These are phyloP conservation scores for Thermophis baileyi DNA, from an alignment of 2,113 vertebrate species.

Conservation along the genomic window DNA sequence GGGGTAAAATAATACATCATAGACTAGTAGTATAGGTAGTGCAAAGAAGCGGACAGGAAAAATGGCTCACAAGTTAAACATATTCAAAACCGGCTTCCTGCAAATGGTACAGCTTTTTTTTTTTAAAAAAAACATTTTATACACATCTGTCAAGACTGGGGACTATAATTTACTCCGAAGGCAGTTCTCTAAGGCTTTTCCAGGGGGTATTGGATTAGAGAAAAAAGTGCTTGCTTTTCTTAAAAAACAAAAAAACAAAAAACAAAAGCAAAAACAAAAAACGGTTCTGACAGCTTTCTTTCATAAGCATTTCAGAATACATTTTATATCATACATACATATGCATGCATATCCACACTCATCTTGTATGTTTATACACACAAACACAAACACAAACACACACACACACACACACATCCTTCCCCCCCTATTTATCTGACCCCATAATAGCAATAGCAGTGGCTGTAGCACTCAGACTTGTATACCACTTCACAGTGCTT, in stretches of 20 bases:
- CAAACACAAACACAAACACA: neutral
- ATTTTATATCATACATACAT: neutral
- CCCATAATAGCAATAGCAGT: neutral
- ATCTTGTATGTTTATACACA: neutral
- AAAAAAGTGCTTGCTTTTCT: slow-evolving; percentile 35
- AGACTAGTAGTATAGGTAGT: neutral
- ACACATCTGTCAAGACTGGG: neutral
- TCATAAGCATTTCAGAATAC: slow-evolving; percentile 45
- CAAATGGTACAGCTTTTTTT: neutral
- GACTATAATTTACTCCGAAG: slow-evolving; percentile 17
- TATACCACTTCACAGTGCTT: neutral
- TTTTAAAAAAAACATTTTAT: slow-evolving; percentile 21
- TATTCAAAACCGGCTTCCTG: neutral
- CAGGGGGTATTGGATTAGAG: neutral
- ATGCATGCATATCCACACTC: neutral
- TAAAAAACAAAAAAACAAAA: slow-evolving; percentile 17
- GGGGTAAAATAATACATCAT: neutral
- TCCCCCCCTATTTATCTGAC: slow-evolving; percentile 19
- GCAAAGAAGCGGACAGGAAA: neutral
- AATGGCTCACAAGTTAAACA: neutral
- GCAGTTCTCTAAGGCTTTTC: slow-evolving; percentile 22
- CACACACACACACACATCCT: neutral
- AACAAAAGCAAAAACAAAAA: no score
- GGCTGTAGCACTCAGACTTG: neutral
- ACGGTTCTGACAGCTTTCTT: slow-evolving; percentile 37